These are phyloP conservation scores for Matsumurasca onukii DNA, from an alignment of 1,140 invertebrate genomes.

Conservation along the genomic window DNA sequence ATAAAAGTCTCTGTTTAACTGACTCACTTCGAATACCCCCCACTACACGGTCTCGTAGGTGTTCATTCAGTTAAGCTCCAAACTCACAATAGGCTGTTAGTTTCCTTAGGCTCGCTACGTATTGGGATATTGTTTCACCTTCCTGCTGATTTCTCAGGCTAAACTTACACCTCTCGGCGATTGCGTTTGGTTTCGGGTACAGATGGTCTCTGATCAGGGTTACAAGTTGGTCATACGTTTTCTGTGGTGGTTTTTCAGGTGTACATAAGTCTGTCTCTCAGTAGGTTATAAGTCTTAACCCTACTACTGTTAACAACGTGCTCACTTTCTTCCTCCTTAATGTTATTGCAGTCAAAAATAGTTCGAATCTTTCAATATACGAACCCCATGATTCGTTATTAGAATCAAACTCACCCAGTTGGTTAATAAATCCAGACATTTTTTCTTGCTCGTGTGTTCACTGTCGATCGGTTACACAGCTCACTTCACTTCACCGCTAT, in stretches of 20 bases:
- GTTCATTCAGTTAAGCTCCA: background rate
- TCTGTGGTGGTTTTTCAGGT: background rate
- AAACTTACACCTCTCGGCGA: background rate
- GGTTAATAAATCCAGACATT: background rate
- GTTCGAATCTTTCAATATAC: background rate
- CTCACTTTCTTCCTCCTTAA: background rate
- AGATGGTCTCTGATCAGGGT: background rate
- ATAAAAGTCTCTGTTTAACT: background rate
- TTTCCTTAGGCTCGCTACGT: background rate
- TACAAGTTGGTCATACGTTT: background rate
- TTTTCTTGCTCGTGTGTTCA: no score
- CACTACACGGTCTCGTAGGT: background rate
- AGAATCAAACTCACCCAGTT: background rate
- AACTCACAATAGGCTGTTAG: background rate
- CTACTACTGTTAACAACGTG: background rate
- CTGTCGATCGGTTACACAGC: no score
- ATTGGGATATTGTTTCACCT: background rate
- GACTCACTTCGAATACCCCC: background rate
- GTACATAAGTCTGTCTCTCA: background rate
- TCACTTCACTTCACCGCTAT: no score
- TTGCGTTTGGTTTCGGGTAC: background rate
- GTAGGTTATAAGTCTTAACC: background rate
- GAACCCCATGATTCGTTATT: background rate
- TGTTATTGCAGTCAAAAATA: background rate
- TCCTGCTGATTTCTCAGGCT: background rate